Evolutionary conservation across 2,797 vertebrate species (phyloP).

Genomic region (Megalops cyprinoides): DNA sequence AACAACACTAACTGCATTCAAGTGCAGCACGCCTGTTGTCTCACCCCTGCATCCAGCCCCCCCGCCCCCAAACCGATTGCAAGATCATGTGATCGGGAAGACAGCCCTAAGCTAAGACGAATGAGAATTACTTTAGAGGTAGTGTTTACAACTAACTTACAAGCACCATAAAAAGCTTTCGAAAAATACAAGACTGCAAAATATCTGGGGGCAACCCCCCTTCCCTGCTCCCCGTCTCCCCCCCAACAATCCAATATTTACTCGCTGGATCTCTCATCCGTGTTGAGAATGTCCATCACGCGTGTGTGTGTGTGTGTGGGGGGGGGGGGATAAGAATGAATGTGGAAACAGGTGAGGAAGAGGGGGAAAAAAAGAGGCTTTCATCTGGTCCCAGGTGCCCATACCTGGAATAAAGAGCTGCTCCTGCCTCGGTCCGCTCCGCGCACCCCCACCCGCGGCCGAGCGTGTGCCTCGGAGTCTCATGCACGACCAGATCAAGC

Average conservation of each 20-base stretch:
- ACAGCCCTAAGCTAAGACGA: conserved; percentile 63
- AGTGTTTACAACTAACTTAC: conserved; percentile 67
- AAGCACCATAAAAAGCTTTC: conserved; percentile 46
- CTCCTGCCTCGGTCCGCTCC: background rate
- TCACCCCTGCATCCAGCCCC: too few species aligned
- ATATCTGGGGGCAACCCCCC: conserved; percentile 60
- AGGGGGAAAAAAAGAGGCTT: background rate
- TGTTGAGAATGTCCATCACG: background rate
- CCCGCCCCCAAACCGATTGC: conserved; percentile 65
- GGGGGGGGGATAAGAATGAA: background rate
- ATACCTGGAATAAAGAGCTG: background rate
- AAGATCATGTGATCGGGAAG: conserved; percentile 68
- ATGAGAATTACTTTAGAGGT: conserved; percentile 64
- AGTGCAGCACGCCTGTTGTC: too few species aligned
- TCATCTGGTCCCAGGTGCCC: conserved; percentile 14
- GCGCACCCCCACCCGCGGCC: background rate
- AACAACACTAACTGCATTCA: too few species aligned
- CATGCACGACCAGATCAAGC: background rate
- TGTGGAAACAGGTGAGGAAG: background rate
- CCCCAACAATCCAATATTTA: conserved; percentile 10
- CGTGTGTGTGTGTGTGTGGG: background rate
- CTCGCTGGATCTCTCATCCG: background rate
- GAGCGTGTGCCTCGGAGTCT: too few species aligned
- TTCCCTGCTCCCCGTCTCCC: conserved; percentile 32
- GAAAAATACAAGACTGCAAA: conserved; percentile 52